phyloP scores from a whole-genome alignment of 2,888 invertebrate genomes.

The Caenorhabditis virilis region DNA sequence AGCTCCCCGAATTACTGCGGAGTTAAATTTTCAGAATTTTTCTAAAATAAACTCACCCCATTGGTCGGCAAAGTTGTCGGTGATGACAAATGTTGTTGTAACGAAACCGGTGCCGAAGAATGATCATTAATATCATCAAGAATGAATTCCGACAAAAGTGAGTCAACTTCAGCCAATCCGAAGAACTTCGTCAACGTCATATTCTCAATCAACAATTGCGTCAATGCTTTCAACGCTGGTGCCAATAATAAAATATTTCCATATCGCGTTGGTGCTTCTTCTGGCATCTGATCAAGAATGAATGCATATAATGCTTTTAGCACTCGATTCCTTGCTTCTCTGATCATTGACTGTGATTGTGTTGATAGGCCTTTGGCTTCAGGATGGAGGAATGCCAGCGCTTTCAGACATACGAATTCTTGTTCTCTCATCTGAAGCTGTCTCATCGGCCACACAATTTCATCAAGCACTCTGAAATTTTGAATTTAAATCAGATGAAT shows the following conservation, averaged over 20 bases:
- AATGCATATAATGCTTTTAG: conserved; percentile 67
- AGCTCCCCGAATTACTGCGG: not conserved
- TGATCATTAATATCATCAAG: conserved; percentile 64
- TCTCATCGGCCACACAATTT: conserved; percentile 89
- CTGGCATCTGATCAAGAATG: conserved; percentile 63
- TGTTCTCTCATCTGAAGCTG: conserved; percentile 96
- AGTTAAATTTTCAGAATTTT: not conserved
- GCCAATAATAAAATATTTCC: conserved; percentile 64
- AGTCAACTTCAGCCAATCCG: conserved; percentile 66
- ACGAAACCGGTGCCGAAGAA: conserved; percentile 19
- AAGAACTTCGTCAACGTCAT: conserved; percentile 68
- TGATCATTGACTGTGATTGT: conserved; percentile 55
- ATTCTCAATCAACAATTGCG: conserved; percentile 67
- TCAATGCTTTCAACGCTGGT: conserved; percentile 66
- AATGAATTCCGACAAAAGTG: conserved; percentile 65
- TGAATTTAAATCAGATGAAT: no score
- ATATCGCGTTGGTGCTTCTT: conserved; percentile 67
- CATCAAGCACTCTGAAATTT: conserved; percentile 74
- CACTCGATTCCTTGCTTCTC: conserved; percentile 66
- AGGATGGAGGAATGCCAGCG: conserved; percentile 97
- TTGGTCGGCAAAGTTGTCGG: conserved; percentile 32
- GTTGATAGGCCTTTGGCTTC: conserved; percentile 62
- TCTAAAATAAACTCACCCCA: conserved; percentile 21
- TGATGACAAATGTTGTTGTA: conserved; percentile 39
- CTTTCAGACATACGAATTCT: conserved; percentile 96